These are phyloP conservation scores for Petrocephalus microphthalmus DNA, from an alignment of 2,113 vertebrate genomes.

Conservation along the genomic window DNA sequence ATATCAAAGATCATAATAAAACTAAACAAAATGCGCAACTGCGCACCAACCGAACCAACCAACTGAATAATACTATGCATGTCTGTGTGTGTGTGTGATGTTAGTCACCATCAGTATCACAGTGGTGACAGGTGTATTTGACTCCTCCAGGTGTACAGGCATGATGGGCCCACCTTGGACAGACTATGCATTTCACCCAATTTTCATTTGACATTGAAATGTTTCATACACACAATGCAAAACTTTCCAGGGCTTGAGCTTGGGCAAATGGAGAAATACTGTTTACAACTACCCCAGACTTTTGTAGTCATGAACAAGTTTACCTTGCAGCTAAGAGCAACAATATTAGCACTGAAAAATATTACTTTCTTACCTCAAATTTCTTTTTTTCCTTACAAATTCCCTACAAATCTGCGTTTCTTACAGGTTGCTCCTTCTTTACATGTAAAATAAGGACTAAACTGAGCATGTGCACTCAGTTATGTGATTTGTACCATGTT, in stretches of 20 bases:
- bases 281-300: neutral
- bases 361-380: neutral
- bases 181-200: neutral
- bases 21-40: too few relatives aligned
- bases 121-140: neutral
- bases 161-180: neutral
- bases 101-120: neutral
- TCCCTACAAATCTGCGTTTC: neutral
- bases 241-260: neutral
- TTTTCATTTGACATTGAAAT: neutral
- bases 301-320: neutral
- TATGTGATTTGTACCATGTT: too few relatives aligned
- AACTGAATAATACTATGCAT: too few relatives aligned
- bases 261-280: neutral
- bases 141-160: neutral
- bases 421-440: neutral
- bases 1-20: too few relatives aligned
- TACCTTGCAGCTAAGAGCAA: neutral
- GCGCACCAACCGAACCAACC: too few relatives aligned
- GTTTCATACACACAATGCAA: neutral
- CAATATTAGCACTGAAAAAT: neutral
- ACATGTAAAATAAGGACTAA: neutral
- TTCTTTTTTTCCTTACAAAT: neutral
- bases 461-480: neutral
- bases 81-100: conserved; percentile 27